Conservation (phyloP, 2,888 invertebrate genomes). For the Lordiphosa andalusiaca region DNA sequence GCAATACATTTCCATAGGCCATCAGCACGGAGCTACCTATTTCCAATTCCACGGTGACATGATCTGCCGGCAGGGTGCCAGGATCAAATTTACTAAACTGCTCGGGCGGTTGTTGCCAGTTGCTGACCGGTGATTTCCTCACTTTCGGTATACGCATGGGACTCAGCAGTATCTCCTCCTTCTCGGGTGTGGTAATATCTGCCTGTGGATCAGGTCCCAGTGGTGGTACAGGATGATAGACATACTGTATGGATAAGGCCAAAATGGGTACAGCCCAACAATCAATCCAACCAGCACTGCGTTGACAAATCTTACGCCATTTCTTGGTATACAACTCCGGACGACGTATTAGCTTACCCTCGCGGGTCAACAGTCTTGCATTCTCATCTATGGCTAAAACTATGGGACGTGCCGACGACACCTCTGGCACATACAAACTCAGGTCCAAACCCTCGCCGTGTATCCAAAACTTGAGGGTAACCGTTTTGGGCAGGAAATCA, state of each 20-base stretch:
- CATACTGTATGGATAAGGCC: slow-evolving; percentile 93
- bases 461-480: slow-evolving; percentile 94
- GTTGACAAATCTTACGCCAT: slow-evolving; percentile 91
- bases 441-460: slow-evolving; percentile 97
- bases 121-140: slow-evolving; percentile 86
- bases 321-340: slow-evolving; percentile 82
- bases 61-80: slow-evolving; percentile 90
- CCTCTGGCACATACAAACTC: slow-evolving; percentile 94
- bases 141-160: slow-evolving; percentile 94
- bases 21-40: slow-evolving; percentile 95
- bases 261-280: slow-evolving; percentile 98
- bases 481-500: slow-evolving; percentile 94
- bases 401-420: slow-evolving; percentile 91
- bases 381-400: slow-evolving; percentile 92
- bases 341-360: slow-evolving; percentile 83
- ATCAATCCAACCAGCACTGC: slow-evolving; percentile 92
- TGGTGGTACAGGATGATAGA: slow-evolving; percentile 95
- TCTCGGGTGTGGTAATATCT: slow-evolving; percentile 95
- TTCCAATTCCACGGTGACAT: slow-evolving; percentile 94
- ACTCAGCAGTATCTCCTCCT: slow-evolving; percentile 94
- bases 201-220: slow-evolving; percentile 93
- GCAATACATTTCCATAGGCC: slow-evolving; percentile 94
- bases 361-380: slow-evolving; percentile 90
- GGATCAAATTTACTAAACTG: slow-evolving; percentile 90
- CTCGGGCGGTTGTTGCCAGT: slow-evolving; percentile 84